Conservation (phyloP, 2,113 vertebrate genomes). For the Origma solitaria region DNA sequence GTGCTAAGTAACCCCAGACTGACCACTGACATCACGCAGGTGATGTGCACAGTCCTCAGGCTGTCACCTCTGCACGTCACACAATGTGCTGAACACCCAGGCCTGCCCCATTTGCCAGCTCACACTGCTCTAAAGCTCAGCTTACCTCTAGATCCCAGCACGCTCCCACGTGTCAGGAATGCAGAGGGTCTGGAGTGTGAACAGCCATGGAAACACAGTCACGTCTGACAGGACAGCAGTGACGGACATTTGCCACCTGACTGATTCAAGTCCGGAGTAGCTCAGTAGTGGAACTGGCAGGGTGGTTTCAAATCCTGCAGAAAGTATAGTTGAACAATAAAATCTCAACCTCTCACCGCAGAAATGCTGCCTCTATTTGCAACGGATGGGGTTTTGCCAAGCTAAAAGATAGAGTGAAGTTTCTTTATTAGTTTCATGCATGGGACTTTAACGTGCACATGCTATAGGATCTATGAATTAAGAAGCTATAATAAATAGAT, state of each 20-base stretch:
- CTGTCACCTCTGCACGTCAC: accelerated
- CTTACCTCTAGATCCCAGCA: not conserved
- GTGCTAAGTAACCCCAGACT: not conserved
- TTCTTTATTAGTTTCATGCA: not conserved
- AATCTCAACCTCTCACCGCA: not conserved
- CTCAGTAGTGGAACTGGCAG: not conserved
- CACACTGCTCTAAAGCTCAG: not conserved
- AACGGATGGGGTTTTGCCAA: not conserved
- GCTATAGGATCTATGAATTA: not conserved
- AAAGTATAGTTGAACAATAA: not conserved
- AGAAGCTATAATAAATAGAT: not conserved
- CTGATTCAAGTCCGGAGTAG: not conserved
- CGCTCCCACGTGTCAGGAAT: not conserved
- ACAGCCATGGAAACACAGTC: not conserved
- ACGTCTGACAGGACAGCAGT: not conserved
- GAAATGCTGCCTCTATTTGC: not conserved
- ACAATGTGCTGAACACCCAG: not conserved
- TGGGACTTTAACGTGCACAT: not conserved
- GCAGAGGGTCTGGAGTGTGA: not conserved
- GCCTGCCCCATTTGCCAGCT: not conserved
- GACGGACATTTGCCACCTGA: not conserved
- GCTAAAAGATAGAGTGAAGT: not conserved
- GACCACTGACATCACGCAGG: not conserved
- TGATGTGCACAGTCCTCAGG: not conserved
- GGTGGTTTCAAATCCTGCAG: not conserved